Evolutionary conservation across 2,113 vertebrate species (phyloP), one percentile per base, ranked within the genome.

Genomic region (Papio anubis): DNA sequence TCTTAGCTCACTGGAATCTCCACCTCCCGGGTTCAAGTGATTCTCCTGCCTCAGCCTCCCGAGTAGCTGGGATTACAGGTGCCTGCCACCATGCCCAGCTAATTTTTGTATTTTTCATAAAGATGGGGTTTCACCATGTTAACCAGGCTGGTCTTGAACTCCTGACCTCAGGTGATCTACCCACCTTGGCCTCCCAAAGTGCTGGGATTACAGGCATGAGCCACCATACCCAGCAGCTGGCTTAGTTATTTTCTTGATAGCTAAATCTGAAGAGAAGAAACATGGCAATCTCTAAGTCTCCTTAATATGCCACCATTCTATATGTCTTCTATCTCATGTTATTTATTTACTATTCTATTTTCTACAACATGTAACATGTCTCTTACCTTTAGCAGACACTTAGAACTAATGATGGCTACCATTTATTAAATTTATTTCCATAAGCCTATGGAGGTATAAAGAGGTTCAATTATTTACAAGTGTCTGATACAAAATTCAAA

Each of bases 391-490:
- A 72, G 50, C 6, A 87, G 43, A 55, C 30, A n/a, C 55, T 81
- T 92, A 40, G 17, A 80, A 81, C 38, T 64, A 64, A 85, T 61
- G 80, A 64, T 6, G 89, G 30, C 57, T 81, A 8, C 57, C 40
- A 43, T 86, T 89, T 78, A 20, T 85, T 90, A 82, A 64, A 7
- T 5, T 48, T 93, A 25, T 76, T 87, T 87, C 27, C 21, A 38
- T 40, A 21, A 76, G 12, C 12, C 23, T 50, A n/a, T 25, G 38
- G 32, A 82, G 27, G n/a, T 27, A 76, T 9, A 61, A 70, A 97
- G 30, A 97, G 87, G n/a, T 0, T 27, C 97, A 98, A 93, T 93
- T 95, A 96, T 64, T 83, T 96, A 25, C 55, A 94, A 55, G 48
- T 57, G 16, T 87, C 23, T 94, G 94, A 94, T 1, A 68, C 55